Percentiles rank a stretch among this genome's conserved stretches.
Evolutionary conservation across 92 coral and sea anemone genomes (phyloP).

Genomic region (Porites cylindrica): DNA sequence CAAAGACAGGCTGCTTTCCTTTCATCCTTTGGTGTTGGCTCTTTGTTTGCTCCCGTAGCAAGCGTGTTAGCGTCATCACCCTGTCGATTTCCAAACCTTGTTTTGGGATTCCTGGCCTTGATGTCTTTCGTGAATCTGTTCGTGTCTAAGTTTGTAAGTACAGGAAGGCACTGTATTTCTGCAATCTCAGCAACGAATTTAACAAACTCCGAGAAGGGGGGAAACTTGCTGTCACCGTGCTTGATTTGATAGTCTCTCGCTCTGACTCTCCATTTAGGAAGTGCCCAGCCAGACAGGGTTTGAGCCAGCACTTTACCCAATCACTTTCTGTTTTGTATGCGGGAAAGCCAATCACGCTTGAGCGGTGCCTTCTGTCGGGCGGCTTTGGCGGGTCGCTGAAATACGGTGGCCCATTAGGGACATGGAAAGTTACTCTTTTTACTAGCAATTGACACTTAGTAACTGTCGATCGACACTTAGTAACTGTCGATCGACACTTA

Average conservation of each 20-base stretch:
- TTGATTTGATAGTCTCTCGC: conserved; percentile 55
- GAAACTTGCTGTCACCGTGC: conserved; percentile 61
- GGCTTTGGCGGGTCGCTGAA: too few relatives aligned
- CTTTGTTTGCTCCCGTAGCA: conserved; percentile 26
- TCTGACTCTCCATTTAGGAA: conserved; percentile 67
- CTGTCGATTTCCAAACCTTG: conserved; percentile 25
- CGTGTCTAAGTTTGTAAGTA: conserved; percentile 50
- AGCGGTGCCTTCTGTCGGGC: too few relatives aligned
- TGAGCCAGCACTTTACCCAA: too few relatives aligned
- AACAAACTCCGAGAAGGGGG: conserved; percentile 62
- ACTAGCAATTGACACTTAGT: too few relatives aligned
- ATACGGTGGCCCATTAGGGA: too few relatives aligned
- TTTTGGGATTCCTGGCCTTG: conserved; percentile 11
- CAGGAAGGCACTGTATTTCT: conserved; percentile 68
- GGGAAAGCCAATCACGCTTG: too few relatives aligned
- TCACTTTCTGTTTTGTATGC: too few relatives aligned
- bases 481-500: too few relatives aligned
- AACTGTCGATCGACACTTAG: too few relatives aligned
- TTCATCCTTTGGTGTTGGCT: conserved; percentile 8
- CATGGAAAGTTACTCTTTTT: too few relatives aligned
- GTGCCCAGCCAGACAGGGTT: conserved; percentile 57
- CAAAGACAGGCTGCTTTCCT: conserved; percentile 40
- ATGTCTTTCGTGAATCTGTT: conserved; percentile 16
- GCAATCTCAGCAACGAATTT: conserved; percentile 57
- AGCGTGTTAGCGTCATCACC: conserved; percentile 24